Percentiles rank a stretch among this genome's conserved stretches.
phyloP scores from a whole-genome alignment of 1,140 invertebrate species.

The Venturia canescens region DNA sequence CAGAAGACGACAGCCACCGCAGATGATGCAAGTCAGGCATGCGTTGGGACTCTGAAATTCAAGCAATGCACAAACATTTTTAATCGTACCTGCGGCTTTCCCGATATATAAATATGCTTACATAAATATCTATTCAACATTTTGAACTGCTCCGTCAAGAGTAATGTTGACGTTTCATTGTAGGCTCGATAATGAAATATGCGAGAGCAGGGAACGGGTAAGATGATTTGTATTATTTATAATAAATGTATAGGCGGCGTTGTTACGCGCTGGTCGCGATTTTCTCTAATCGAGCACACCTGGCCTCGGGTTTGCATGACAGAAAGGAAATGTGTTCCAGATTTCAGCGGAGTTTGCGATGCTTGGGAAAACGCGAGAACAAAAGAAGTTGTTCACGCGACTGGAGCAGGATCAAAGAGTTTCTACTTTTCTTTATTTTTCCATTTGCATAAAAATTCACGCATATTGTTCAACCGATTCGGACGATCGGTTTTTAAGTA shows the following conservation, averaged over 20 bases:
- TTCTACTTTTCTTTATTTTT: no score
- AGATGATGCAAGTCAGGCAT: constrained; percentile 88
- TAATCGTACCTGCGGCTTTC: no score
- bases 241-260: background rate
- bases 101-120: no score
- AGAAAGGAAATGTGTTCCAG: constrained; percentile 8
- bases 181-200: background rate
- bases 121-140: no score
- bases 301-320: background rate
- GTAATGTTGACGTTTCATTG: background rate
- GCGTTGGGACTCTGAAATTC: constrained; percentile 85
- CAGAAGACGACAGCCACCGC: constrained; percentile 93
- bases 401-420: no score
- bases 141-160: no score
- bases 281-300: constrained; percentile 9
- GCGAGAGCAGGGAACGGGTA: background rate
- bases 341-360: constrained; percentile 1
- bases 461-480: no score
- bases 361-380: background rate
- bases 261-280: background rate
- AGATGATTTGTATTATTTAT: background rate
- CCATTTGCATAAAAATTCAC: no score
- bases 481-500: no score
- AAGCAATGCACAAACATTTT: constrained; percentile 42
- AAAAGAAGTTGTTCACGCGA: no score